These are phyloP conservation scores for Xiphorhynchus erythropygius DNA, from an alignment of 2,797 vertebrate species.

Conservation along the genomic window DNA sequence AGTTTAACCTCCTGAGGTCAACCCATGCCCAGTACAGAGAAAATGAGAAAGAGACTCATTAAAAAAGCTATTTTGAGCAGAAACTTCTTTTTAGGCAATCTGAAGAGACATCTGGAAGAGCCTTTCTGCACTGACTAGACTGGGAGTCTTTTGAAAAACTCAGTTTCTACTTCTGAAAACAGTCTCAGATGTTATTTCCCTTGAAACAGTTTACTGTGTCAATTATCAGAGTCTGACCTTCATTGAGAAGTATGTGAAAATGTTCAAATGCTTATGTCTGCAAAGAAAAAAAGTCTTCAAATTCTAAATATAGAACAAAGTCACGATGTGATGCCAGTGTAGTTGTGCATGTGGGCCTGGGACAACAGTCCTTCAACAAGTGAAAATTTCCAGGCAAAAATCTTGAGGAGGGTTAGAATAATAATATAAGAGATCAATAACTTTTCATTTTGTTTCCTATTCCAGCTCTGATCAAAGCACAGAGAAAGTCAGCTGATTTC, in stretches of 20 bases:
- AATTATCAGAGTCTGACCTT: neutral
- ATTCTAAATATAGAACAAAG: neutral
- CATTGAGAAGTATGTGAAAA: neutral
- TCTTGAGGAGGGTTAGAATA: neutral
- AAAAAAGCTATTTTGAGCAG: conserved; percentile 26
- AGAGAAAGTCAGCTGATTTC: neutral
- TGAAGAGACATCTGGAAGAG: neutral
- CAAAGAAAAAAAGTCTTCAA: neutral
- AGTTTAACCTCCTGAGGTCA: conserved; percentile 34
- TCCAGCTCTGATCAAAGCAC: neutral
- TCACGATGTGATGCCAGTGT: neutral
- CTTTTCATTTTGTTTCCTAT: neutral
- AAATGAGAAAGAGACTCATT: conserved; percentile 3
- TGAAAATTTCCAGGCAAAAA: neutral
- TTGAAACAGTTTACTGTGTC: neutral
- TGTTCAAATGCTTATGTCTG: neutral
- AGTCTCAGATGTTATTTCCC: neutral
- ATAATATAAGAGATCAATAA: neutral
- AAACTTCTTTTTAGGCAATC: neutral
- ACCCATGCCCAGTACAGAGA: neutral
- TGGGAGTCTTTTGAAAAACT: neutral
- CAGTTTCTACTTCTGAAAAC: neutral
- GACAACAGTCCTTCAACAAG: neutral
- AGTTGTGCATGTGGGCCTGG: neutral
- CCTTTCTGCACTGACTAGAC: neutral